A percentile compares a stretch with the other conserved stretches of the same genome.
Evolutionary conservation across 2,888 invertebrate species (phyloP).

Genomic region (Epistrophella euchroma): DNA sequence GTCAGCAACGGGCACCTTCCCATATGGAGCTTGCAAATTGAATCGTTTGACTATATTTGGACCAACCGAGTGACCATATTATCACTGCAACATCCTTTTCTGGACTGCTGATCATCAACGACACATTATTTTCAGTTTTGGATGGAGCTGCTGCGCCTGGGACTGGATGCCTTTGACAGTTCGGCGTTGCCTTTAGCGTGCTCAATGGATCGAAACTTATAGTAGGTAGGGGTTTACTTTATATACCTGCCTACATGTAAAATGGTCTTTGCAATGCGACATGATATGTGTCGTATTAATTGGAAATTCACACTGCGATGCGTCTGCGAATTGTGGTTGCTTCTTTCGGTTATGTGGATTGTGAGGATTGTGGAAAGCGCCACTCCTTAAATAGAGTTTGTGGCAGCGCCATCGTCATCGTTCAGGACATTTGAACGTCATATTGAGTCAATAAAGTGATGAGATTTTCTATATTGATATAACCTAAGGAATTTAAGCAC

Average conservation of each 20-base stretch:
- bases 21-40: slow-evolving; percentile 80
- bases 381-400: slow-evolving; percentile 72
- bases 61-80: slow-evolving; percentile 82
- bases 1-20: slow-evolving; percentile 71
- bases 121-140: slow-evolving; percentile 68
- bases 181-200: slow-evolving; percentile 36
- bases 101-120: slow-evolving; percentile 78
- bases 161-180: slow-evolving; percentile 47
- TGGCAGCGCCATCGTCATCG: slow-evolving; percentile 62
- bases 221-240: slow-evolving; percentile 2
- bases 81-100: slow-evolving; percentile 82
- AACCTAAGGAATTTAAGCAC: neutral
- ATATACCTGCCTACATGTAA: slow-evolving; percentile 37
- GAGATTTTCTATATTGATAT: slow-evolving; percentile 12
- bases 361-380: slow-evolving; percentile 64
- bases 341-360: slow-evolving; percentile 41
- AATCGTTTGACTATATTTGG: slow-evolving; percentile 83
- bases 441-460: slow-evolving; percentile 48
- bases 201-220: slow-evolving; percentile 35
- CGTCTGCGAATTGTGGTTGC: slow-evolving; percentile 62
- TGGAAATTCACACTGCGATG: slow-evolving; percentile 71
- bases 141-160: slow-evolving; percentile 44
- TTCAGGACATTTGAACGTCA: slow-evolving; percentile 67
- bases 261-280: slow-evolving; percentile 64
- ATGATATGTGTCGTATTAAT: slow-evolving; percentile 76